A percentile compares a stretch with the other conserved stretches of the same genome.
Conservation (phyloP, 2,888 invertebrate species). For the Cotesia congregata region DNA sequence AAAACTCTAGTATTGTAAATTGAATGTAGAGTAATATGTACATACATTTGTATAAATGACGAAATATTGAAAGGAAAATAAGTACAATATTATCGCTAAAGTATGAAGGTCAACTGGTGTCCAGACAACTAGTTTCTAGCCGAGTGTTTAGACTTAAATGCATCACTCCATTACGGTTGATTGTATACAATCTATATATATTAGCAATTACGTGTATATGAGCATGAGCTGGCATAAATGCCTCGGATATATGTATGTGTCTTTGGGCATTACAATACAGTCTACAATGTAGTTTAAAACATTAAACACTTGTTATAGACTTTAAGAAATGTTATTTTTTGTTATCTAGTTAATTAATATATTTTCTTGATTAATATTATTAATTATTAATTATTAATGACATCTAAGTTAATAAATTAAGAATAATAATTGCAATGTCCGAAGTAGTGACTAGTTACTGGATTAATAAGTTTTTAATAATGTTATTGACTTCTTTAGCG, state of each 20-base stretch:
- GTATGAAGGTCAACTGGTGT: slow-evolving; percentile 53
- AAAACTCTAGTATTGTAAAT: too few species aligned
- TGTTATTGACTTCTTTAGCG: slow-evolving; percentile 59
- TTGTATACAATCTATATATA: neutral
- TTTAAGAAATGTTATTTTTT: too few species aligned
- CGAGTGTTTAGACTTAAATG: neutral
- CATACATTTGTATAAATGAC: neutral
- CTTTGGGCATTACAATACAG: neutral
- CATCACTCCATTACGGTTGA: neutral
- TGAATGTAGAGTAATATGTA: neutral
- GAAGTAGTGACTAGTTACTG: slow-evolving; percentile 35
- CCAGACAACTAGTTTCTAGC: slow-evolving; percentile 26
- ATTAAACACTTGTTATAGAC: neutral
- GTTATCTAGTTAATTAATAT: too few species aligned
- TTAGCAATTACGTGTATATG: neutral
- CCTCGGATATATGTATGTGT: slow-evolving; percentile 6
- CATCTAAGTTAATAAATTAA: neutral
- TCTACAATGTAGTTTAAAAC: neutral
- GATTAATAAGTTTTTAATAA: slow-evolving; percentile 52
- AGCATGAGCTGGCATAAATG: slow-evolving; percentile 51
- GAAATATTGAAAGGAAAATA: neutral
- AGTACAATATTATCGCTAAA: slow-evolving; percentile 19
- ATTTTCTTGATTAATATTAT: neutral
- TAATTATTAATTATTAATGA: slow-evolving; percentile 5
- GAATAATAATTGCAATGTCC: slow-evolving; percentile 9